Conservation (phyloP, 1,140 invertebrate species). For the Drosophila tropicalis region DNA sequence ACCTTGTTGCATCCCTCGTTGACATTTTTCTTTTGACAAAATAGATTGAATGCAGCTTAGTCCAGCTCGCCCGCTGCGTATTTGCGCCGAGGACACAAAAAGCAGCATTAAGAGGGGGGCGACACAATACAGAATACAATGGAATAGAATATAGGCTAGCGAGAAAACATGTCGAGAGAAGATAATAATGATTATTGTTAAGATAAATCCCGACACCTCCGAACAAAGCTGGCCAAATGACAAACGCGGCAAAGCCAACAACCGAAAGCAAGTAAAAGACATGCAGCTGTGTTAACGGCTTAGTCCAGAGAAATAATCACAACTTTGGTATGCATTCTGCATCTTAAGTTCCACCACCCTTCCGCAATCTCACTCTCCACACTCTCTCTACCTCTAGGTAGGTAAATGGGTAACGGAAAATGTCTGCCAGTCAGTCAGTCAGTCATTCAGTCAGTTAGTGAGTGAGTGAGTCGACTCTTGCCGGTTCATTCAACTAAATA, state of each 20-base stretch:
- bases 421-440: constrained; percentile 59
- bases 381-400: neutral
- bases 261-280: neutral
- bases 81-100: constrained; percentile 58
- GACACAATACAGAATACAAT: too few species aligned
- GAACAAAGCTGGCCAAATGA: constrained; percentile 78
- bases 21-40: constrained; percentile 44
- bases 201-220: constrained; percentile 79
- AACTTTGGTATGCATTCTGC: constrained; percentile 29
- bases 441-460: constrained; percentile 37
- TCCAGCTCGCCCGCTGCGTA: constrained; percentile 72
- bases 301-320: constrained; percentile 20
- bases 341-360: constrained; percentile 35
- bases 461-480: constrained; percentile 69
- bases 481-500: constrained; percentile 83
- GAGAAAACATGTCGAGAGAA: constrained; percentile 45
- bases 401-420: constrained; percentile 65
- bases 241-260: constrained; percentile 48
- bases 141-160: neutral
- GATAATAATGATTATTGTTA: constrained; percentile 78
- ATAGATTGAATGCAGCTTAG: constrained; percentile 70
- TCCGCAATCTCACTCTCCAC: neutral
- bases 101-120: too few species aligned
- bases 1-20: constrained; percentile 41
- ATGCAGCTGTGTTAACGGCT: constrained; percentile 42